Conservation (phyloP, 2,113 vertebrate genomes). For the Hypomesus transpacificus region DNA sequence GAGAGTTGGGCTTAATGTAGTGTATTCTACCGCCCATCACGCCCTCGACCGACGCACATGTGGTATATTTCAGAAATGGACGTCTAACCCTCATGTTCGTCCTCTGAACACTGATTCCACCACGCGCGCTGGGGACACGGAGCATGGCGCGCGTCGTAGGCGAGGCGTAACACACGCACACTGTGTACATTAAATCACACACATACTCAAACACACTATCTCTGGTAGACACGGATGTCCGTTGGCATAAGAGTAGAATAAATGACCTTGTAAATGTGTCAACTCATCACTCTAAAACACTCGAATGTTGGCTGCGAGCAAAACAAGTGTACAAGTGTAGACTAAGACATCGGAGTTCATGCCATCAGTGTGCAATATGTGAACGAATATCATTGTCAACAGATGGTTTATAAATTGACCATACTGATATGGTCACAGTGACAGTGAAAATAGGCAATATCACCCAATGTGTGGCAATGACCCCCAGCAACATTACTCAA, state of each 20-base stretch:
- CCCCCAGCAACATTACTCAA: slow-evolving; percentile 53
- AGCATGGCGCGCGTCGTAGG: slow-evolving; percentile 35
- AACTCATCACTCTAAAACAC: slow-evolving; percentile 48
- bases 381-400: no score
- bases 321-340: slow-evolving; percentile 64
- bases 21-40: not conserved
- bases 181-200: no score
- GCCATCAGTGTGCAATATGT: no score
- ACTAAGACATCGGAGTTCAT: no score
- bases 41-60: slow-evolving; percentile 19
- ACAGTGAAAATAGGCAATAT: no score
- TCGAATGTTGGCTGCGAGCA: slow-evolving; percentile 40
- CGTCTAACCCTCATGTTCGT: not conserved
- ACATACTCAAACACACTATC: slow-evolving; percentile 23
- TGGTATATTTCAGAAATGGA: slow-evolving; percentile 20
- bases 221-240: not conserved
- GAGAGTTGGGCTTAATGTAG: not conserved
- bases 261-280: slow-evolving; percentile 64
- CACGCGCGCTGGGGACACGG: not conserved
- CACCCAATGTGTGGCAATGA: slow-evolving; percentile 39
- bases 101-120: no score
- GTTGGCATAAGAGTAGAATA: slow-evolving; percentile 5
- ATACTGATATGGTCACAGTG: no score
- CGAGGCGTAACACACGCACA: slow-evolving; percentile 11
- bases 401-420: no score